A percentile compares a stretch with the other conserved stretches of the same genome.
Evolutionary conservation across 92 coral and sea anemone genomes (phyloP).

Genomic region (Virgularia gustaviana): DNA sequence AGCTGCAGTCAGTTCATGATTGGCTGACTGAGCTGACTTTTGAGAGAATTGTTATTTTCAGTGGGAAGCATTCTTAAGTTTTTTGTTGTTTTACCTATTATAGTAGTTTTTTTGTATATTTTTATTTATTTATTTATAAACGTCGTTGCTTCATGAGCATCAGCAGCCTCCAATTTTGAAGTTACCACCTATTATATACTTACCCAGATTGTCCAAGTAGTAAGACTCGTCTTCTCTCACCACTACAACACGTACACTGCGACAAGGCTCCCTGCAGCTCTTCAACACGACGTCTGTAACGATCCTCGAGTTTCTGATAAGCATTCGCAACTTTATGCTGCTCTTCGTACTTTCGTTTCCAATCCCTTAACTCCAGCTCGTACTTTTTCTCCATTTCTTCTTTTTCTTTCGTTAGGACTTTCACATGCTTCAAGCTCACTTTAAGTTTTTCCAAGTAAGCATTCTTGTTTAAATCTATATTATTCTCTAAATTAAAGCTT

Average conservation of each 20-base stretch:
- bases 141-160: not conserved
- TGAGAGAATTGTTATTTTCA: no score
- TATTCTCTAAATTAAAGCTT: conserved; percentile 19
- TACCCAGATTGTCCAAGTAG: conserved; percentile 28
- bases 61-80: no score
- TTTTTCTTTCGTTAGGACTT: conserved; percentile 62
- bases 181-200: no score
- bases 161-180: not conserved
- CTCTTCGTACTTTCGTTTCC: conserved; percentile 83
- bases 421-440: conserved; percentile 42
- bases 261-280: conserved; percentile 90
- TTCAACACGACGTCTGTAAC: conserved; percentile 88
- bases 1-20: no score
- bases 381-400: conserved; percentile 65
- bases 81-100: conserved; percentile 22
- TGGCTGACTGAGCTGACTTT: no score
- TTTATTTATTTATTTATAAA: not conserved
- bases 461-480: conserved; percentile 7
- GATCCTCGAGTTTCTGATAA: conserved; percentile 95
- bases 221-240: conserved; percentile 3
- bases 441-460: conserved; percentile 28
- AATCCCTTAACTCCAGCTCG: conserved; percentile 76
- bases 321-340: conserved; percentile 98
- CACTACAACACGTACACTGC: conserved; percentile 68
- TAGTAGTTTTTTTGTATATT: not conserved